Evolutionary conservation across 2,797 vertebrate genomes (phyloP), one percentile per base, ranked within the genome.

Genomic region (Tarsius wallacei): DNA sequence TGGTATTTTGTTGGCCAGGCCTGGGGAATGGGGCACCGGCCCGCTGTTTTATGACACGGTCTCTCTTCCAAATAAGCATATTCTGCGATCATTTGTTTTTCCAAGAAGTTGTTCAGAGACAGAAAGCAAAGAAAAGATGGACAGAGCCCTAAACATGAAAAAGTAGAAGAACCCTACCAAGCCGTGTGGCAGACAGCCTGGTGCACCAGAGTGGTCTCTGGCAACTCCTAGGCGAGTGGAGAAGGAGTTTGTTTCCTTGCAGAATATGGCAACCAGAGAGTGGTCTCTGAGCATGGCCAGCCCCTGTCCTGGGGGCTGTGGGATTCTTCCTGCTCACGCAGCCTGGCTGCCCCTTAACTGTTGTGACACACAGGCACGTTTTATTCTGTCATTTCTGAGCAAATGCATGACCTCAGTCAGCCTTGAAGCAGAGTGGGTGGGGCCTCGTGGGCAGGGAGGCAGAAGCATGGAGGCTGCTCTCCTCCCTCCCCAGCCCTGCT

Each of bases 41-140:
- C 55, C 7, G 86, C 61, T 88, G 5, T 83, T 55, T 80, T 17
- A 71, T 86, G 33, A 47, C 1, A 8, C 1, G 3, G 24, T 42
- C 42, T 80, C 49, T 84, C 33, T 84, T 71, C 66, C 82, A 51
- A 10, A 28, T 0, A 8, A 53, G 11, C 26, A 33, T 51, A 28
- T 28, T 61, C 61, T 81, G 24, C 28, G 88, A 61, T 42, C 47
- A 0, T 22, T 26, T 90, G 28, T 33, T 91, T 88, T 89, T 28
- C 15, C 2, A 17, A 83, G 74, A 49, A 64, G 19, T 53, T 61
- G 14, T 53, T 96, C 19, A 49, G 53, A 85, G 17, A 22, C 42
- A 64, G 82, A 90, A 55, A 24, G 42, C 59, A 90, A 95, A 93
- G 66, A 26, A 68, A 64, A 91, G 88, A 31, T 2, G 68, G 51